Evolutionary conservation across 1,140 invertebrate genomes (phyloP), one percentile per base, ranked within the genome.

Genomic region (Maconellicoccus hirsutus): DNA sequence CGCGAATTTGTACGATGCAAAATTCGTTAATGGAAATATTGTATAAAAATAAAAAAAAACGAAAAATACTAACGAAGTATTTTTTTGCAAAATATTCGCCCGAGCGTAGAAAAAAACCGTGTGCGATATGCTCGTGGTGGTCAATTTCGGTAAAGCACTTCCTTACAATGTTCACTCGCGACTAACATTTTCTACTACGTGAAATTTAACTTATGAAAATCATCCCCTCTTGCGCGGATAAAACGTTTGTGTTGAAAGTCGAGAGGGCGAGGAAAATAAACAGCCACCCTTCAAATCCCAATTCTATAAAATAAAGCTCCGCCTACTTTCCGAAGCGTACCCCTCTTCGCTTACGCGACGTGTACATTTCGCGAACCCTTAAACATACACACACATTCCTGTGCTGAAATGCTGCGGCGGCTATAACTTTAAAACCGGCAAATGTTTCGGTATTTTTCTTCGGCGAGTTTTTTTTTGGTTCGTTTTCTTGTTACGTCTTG

Each of bases 211-310:
- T 66, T 66, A 66, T 66, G 61, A 66, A 25, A 25, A 25, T 66
- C 61, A 66, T 66, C 61, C 61, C 61, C 61, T 66, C 61, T 66
- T 4, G 52, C 61, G 61, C 21, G 61, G 22, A 12, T 66, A 66
- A 66, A 26, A 26, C 61, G 25, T 66, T 66, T 66, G 52, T 59
- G 61, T 66, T 26, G 52, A 26, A 26, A 26, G 22, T n/a, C 21
- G 19, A 66, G 25, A 66, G 61, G 61, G 61, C 61, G 61, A 66
- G 61, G 10, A 66, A 66, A 66, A 66, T 66, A 66, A 66, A 26
- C 61, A 66, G 61, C 61, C 61, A 66, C 61, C 61, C 61, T 66
- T 66, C 61, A 66, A 66, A 66, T 66, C 61, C 22, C 61, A 26
- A 66, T 66, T 66, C 61, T 66, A 66, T 66, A 66, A 66, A 66